Evolutionary conservation across 2,113 vertebrate genomes (phyloP).

Genomic region (Eublepharis macularius): DNA sequence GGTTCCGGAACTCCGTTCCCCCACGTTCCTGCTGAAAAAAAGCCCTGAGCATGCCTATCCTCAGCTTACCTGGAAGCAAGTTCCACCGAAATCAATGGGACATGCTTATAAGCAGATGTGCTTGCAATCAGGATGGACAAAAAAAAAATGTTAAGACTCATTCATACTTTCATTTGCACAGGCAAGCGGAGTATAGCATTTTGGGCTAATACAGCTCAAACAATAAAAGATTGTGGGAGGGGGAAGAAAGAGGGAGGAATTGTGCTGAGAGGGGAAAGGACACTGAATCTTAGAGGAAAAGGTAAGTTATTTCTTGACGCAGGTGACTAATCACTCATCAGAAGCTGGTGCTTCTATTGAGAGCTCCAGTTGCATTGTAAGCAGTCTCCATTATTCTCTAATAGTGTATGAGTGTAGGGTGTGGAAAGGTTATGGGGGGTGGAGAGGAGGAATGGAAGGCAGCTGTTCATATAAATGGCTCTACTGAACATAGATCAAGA

Average conservation of each 20-base stretch:
- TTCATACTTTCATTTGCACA: background rate
- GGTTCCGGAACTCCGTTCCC: too few relatives aligned
- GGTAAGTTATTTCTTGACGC: background rate
- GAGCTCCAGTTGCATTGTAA: conserved; percentile 1
- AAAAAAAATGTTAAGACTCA: background rate
- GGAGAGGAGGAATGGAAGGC: background rate
- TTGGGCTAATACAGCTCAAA: background rate
- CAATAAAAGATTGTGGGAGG: background rate
- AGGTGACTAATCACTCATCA: background rate
- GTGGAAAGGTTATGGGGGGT: background rate
- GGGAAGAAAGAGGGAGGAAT: background rate
- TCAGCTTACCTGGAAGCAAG: background rate
- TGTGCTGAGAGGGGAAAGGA: background rate
- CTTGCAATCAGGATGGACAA: background rate
- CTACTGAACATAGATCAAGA: too few relatives aligned
- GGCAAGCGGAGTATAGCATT: background rate
- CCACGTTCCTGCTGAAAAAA: too few relatives aligned
- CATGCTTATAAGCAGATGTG: background rate
- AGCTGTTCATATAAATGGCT: background rate
- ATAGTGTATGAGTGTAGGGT: background rate
- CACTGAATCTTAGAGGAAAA: background rate
- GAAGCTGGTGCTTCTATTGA: background rate
- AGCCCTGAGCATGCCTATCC: background rate
- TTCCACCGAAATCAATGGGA: background rate
- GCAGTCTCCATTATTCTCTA: conserved; percentile 5